Conservation (phyloP, 2,797 vertebrate species). For the Pipistrellus nathusii region DNA sequence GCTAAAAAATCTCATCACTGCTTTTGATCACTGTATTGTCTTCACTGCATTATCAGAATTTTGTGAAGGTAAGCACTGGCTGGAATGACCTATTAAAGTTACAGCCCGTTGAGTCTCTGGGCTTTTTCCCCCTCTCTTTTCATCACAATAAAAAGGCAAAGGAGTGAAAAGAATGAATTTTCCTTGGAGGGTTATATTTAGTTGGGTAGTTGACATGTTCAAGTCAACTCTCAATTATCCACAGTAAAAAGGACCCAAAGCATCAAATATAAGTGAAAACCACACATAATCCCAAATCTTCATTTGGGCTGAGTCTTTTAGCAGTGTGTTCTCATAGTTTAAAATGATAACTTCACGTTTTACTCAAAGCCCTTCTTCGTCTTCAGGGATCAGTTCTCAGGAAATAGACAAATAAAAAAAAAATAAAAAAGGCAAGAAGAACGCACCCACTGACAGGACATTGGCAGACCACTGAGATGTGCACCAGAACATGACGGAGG, state of each 20-base stretch:
- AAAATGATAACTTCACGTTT: slow-evolving; percentile 38
- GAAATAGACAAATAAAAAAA: background rate
- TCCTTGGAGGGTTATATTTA: slow-evolving; percentile 86
- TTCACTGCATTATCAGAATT: slow-evolving; percentile 87
- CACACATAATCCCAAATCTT: slow-evolving; percentile 46
- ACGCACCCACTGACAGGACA: background rate
- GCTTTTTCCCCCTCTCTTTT: slow-evolving; percentile 52
- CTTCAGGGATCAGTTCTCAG: background rate
- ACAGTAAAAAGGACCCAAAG: background rate
- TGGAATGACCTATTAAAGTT: slow-evolving; percentile 89
- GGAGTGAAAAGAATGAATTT: slow-evolving; percentile 86
- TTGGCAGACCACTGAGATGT: background rate
- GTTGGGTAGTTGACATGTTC: slow-evolving; percentile 84
- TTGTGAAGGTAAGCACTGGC: slow-evolving; percentile 90
- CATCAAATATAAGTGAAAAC: slow-evolving; percentile 29
- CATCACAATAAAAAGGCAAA: slow-evolving; percentile 86
- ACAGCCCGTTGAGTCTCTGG: slow-evolving; percentile 85
- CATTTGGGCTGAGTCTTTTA: slow-evolving; percentile 32
- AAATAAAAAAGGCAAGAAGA: background rate
- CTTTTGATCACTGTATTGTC: slow-evolving; percentile 91
- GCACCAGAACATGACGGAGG: rapidly evolving
- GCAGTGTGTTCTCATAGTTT: background rate
- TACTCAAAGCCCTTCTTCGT: background rate
- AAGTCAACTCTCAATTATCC: slow-evolving; percentile 71
- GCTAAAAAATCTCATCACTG: slow-evolving; percentile 95